Percentiles rank a stretch among this genome's conserved stretches.
Conservation (phyloP, 1,140 invertebrate genomes). For the Tribolium castaneum region DNA sequence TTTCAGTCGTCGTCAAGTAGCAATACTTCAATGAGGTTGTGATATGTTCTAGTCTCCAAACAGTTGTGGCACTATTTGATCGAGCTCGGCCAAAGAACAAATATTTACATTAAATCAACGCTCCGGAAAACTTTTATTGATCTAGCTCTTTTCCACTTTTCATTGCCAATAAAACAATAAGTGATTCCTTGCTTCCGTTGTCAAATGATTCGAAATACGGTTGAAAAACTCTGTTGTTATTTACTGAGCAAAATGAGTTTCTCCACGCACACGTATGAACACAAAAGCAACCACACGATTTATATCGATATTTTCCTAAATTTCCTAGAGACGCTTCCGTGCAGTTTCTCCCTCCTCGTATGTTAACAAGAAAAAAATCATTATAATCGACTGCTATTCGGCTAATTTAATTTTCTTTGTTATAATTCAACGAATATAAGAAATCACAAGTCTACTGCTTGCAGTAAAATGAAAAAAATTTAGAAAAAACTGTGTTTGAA, state of each 20-base stretch:
- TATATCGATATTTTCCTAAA: too few species aligned
- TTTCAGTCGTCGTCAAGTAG: conserved; percentile 21
- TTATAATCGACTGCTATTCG: too few species aligned
- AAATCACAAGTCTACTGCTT: too few species aligned
- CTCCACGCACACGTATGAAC: background rate
- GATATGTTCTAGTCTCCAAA: conserved; percentile 34
- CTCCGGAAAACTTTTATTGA: background rate
- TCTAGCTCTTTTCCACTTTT: background rate
- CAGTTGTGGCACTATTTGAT: conserved; percentile 27
- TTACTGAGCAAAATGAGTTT: background rate
- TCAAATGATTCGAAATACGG: background rate
- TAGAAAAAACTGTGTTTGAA: too few species aligned
- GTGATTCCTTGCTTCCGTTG: background rate
- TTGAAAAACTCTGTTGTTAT: background rate
- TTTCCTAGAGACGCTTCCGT: too few species aligned
- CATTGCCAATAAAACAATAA: background rate
- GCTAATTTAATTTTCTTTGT: too few species aligned
- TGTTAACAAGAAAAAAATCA: too few species aligned
- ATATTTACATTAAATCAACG: background rate
- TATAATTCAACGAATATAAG: too few species aligned
- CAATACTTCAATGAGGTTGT: conserved; percentile 26
- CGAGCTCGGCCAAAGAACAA: background rate
- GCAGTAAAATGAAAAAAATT: too few species aligned
- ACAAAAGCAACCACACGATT: background rate
- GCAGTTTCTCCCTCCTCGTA: too few species aligned